A percentile compares a stretch with the other conserved stretches of the same genome.
phyloP scores from a whole-genome alignment of 2,888 invertebrate genomes.

The Ligdia adustata region DNA sequence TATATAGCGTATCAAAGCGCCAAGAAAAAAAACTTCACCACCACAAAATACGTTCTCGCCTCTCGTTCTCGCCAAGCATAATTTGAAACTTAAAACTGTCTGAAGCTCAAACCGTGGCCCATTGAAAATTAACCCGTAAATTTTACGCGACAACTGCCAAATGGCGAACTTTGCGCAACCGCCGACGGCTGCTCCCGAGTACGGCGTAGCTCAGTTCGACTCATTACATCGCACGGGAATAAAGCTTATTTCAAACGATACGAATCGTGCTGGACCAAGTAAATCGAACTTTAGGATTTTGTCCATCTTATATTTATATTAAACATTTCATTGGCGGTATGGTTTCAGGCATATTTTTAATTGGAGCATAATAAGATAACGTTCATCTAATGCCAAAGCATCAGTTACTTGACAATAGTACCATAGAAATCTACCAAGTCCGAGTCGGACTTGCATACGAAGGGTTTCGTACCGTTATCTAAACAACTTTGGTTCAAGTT shows the following conservation, averaged over 20 bases:
- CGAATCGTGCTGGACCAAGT: neutral
- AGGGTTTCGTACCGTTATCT: too few species aligned
- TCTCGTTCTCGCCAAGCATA: conserved; percentile 54
- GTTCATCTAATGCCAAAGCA: too few species aligned
- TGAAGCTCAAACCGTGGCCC: conserved; percentile 66
- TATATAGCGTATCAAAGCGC: neutral
- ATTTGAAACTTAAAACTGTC: conserved; percentile 70
- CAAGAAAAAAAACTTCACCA: conserved; percentile 12
- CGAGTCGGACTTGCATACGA: too few species aligned
- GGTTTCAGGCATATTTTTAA: too few species aligned
- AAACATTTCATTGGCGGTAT: too few species aligned
- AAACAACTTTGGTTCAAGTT: too few species aligned
- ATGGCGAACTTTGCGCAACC: conserved; percentile 75
- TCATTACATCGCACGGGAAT: conserved; percentile 59
- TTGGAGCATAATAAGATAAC: too few species aligned
- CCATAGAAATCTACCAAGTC: too few species aligned
- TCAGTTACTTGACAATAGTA: too few species aligned
- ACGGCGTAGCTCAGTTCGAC: conserved; percentile 58
- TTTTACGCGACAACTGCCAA: conserved; percentile 79
- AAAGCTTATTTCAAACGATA: conserved; percentile 18
- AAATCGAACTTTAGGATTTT: too few species aligned
- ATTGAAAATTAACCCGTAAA: conserved; percentile 83
- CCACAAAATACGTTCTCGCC: conserved; percentile 32
- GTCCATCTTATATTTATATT: too few species aligned
- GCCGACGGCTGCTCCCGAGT: conserved; percentile 68